phyloP scores from a whole-genome alignment of 2,888 invertebrate species.

The Venustoraphidia nigricollis region DNA sequence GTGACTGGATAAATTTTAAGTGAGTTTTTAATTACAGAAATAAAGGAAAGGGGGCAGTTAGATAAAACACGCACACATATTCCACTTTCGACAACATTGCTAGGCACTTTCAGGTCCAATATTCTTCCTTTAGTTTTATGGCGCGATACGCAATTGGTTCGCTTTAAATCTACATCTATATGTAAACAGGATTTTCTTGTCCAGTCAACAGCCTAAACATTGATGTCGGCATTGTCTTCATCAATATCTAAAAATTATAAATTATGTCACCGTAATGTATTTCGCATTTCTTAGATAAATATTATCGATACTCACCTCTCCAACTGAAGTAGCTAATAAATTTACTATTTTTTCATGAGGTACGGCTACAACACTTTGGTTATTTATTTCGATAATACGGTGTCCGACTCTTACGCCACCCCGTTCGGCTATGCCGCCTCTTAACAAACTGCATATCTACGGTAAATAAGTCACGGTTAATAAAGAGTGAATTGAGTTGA shows the following conservation, averaged over 20 bases:
- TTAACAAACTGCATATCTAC: conserved; percentile 90
- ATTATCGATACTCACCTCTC: conserved; percentile 58
- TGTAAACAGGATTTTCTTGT: conserved; percentile 98
- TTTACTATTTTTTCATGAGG: conserved; percentile 99
- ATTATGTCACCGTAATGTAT: conserved; percentile 2
- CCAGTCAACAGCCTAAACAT: conserved; percentile 99
- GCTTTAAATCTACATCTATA: conserved; percentile 38
- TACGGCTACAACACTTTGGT: conserved; percentile 98
- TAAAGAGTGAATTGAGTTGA: neutral
- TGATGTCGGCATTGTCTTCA: conserved; percentile 99
- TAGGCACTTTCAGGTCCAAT: conserved; percentile 45
- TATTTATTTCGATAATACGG: conserved; percentile 99
- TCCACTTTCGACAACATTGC: conserved; percentile 20
- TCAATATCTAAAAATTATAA: conserved; percentile 69
- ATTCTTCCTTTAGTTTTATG: conserved; percentile 9
- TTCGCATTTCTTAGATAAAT: neutral
- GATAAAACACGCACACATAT: conserved; percentile 2
- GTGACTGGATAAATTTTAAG: too few species aligned
- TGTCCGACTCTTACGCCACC: conserved; percentile 98
- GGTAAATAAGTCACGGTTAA: neutral
- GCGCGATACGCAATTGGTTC: too few species aligned
- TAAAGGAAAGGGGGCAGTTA: too few species aligned
- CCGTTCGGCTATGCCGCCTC: conserved; percentile 97
- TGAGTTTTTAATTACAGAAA: too few species aligned
- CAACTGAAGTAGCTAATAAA: conserved; percentile 95